Evolutionary conservation across 2,888 invertebrate species (phyloP), one percentile per base, ranked within the genome.

Genomic region (Diadegma fenestrale): DNA sequence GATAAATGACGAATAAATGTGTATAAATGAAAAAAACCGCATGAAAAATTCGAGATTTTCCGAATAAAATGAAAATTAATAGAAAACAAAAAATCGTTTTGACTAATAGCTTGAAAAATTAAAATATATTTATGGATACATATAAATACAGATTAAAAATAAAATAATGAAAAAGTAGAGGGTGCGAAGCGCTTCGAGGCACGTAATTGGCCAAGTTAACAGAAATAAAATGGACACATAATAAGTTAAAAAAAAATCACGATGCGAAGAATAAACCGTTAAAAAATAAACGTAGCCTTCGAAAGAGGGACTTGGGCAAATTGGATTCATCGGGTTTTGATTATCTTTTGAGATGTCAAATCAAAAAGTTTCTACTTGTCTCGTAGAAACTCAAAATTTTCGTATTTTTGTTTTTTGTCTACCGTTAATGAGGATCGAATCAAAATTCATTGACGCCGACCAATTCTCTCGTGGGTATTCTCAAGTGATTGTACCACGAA

Each of bases 361-460:
- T 6, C 26, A 14, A 26, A 12, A 12, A 22, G 12, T 58, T 58
- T 58, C 14, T 14, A 58, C 6, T 22, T 58, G 6, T 26, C 8
- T 58, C 14, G 14, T 5, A 58, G 26, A 12, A 14, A 26, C 26
- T 3, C 26, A 26, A n/a, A 8, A 58, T 58, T 58, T 14, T 58
- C 58, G 26, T 14, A 58, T 10, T 54, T 26, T 58, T 58, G 19
- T 14, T 14, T 22, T 54, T 22, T 58, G 26, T 26, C 1, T 26
- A 37, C 10, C 26, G 5, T 26, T 14, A 22, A 54, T 12, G 3
- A 58, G 26, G 26, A 51, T 51, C 7, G 17, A 17, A 17, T 85
- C 72, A 85, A 22, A 82, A 73, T 80, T 82, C 85, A 14, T 76
- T 82, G 41, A 82, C 61, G 43, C 79, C 82, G 37, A 85, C 54